phyloP scores from a whole-genome alignment of 2,888 invertebrate genomes.

The Campaea margaritaria region DNA sequence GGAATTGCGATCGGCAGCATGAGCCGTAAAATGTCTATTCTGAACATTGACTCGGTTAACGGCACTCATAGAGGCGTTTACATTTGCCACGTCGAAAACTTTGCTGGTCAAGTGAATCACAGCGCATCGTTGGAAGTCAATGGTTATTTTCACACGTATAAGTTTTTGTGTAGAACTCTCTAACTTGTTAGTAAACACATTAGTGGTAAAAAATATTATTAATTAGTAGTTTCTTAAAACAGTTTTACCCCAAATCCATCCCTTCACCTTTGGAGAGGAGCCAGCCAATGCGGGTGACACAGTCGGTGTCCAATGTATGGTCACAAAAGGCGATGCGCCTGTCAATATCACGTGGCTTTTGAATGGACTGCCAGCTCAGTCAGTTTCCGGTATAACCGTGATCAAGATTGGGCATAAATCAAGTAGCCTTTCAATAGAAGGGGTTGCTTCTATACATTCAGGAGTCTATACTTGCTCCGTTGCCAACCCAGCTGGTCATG shows the following conservation, averaged over 20 bases:
- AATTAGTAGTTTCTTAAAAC: conserved; percentile 38
- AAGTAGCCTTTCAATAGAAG: conserved; percentile 90
- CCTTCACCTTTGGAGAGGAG: conserved; percentile 91
- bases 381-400: conserved; percentile 83
- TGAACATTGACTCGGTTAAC: conserved; percentile 89
- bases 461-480: conserved; percentile 91
- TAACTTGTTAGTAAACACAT: conserved; percentile 26
- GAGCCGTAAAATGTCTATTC: conserved; percentile 87
- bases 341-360: conserved; percentile 91
- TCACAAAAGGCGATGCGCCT: conserved; percentile 92
- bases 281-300: conserved; percentile 91
- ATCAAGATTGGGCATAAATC: conserved; percentile 86
- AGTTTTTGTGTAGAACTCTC: conserved; percentile 46
- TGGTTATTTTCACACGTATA: conserved; percentile 80
- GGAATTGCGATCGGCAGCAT: conserved; percentile 87
- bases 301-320: conserved; percentile 90
- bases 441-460: conserved; percentile 89
- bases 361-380: conserved; percentile 86
- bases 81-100: conserved; percentile 89
- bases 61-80: conserved; percentile 90
- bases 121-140: conserved; percentile 90
- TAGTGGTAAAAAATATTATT: conserved; percentile 31
- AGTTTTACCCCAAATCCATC: conserved; percentile 86
- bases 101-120: conserved; percentile 88
- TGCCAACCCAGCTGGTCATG: conserved; percentile 88